Base-by-base conservation (phyloP, 1,140 invertebrate genomes). In the Octopus bimaculoides region DNA sequence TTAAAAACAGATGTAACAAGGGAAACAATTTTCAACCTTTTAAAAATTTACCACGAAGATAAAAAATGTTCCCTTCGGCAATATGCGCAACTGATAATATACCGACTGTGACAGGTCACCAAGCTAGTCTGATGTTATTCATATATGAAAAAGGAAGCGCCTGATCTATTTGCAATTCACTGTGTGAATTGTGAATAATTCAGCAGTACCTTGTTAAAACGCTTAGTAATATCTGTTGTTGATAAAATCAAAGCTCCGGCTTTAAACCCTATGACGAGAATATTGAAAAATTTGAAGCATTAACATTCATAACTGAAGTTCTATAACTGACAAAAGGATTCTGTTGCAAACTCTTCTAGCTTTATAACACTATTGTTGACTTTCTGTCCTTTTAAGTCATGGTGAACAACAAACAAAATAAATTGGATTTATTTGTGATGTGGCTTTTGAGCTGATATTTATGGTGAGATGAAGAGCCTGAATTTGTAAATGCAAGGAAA, bases 201-300 rank as follows among this genome's bases (percentile, higher is more conserved):
- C 61, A 66, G 61, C 61, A 66, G n/a, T n/a, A 66, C 61, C 61
- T 66, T 66, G 61, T 66, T 66, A n/a, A 12, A 14, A 66, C 12
- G n/a, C 26, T 41, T 41, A 41, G 26, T 41, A 41, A 41, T 41
- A 41, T 41, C 26, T 41, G 26, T 3, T 41, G 61, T 66, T 66
- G n/a, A 66, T n/a, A 66, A 66, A 66, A 66, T 66, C 61, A 66
- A 66, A 66, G 61, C 61, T 66, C 61, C 12, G 61, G 61, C 61
- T n/a, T 66, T 66, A 66, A 66, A 66, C 61, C 12, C 61, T 66
- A 66, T 66, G 61, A 66, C 12, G 61, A 66, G n/a, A 66, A 66
- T 66, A 66, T 14, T 14, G 3, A 66, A 66, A 66, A 66, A 14
- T 66, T 66, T 66, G 61, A 3, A 2, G 26, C 26, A 41, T 3